Evolutionary conservation across 2,888 invertebrate species (phyloP).

Genomic region (Orgyia antiqua): DNA sequence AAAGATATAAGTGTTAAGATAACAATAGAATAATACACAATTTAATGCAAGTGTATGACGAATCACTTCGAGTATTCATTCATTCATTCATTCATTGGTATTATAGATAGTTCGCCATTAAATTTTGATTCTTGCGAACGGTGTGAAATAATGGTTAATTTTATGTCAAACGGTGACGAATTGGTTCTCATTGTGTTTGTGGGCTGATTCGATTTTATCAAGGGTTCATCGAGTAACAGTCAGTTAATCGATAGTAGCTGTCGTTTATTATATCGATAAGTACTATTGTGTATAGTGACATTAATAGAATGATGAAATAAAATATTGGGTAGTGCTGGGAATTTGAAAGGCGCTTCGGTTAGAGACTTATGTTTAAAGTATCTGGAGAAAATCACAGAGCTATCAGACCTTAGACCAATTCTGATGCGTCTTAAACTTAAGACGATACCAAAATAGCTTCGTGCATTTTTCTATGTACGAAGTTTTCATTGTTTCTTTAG

Average conservation of each 20-base stretch:
- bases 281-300: constrained; percentile 14
- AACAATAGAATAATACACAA: constrained; percentile 27
- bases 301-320: no score
- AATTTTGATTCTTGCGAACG: constrained; percentile 21
- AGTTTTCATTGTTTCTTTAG: no score
- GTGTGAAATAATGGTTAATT: constrained; percentile 42
- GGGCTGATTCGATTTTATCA: constrained; percentile 26
- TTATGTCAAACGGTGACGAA: constrained; percentile 45
- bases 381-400: no score
- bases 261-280: constrained; percentile 25
- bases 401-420: no score
- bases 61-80: constrained; percentile 33
- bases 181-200: constrained; percentile 28
- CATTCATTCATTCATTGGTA: constrained; percentile 17
- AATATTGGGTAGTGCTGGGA: no score
- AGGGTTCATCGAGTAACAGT: constrained; percentile 12
- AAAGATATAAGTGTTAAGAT: constrained; percentile 16
- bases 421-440: no score
- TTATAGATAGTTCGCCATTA: constrained; percentile 16
- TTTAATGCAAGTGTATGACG: constrained; percentile 35
- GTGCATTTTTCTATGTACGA: no score
- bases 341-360: no score
- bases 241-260: constrained; percentile 24
- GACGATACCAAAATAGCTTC: no score
- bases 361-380: no score